Evolutionary conservation across 2,888 invertebrate species (phyloP).

Genomic region (Helicoverpa assulta): DNA sequence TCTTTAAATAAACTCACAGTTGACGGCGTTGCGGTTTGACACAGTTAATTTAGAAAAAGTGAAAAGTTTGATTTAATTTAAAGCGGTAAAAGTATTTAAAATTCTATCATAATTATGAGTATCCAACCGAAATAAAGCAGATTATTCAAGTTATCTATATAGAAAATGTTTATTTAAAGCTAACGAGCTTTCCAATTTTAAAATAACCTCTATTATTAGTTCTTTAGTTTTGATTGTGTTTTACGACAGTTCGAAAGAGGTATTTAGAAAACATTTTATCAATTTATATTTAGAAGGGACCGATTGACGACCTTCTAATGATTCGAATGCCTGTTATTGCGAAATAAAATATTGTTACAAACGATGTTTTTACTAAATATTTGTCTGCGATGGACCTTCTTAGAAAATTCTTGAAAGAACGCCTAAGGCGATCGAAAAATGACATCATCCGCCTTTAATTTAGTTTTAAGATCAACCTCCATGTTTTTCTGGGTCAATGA

Average conservation of each 20-base stretch:
- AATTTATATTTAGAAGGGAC: slow-evolving; percentile 21
- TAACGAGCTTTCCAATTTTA: slow-evolving; percentile 58
- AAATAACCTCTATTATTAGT: slow-evolving; percentile 11
- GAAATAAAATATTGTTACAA: slow-evolving; percentile 43
- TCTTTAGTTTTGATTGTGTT: slow-evolving; percentile 17
- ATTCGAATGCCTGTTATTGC: slow-evolving; percentile 24
- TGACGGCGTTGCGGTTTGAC: no score
- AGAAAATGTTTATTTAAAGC: slow-evolving; percentile 7
- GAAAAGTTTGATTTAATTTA: no score
- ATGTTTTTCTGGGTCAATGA: slow-evolving; percentile 1
- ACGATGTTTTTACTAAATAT: slow-evolving; percentile 22
- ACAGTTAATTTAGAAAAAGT: no score
- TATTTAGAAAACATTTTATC: slow-evolving; percentile 24
- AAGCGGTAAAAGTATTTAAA: no score
- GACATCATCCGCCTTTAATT: slow-evolving; percentile 25
- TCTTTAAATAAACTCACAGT: no score
- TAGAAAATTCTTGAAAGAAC: slow-evolving; percentile 22
- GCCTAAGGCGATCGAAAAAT: slow-evolving; percentile 32
- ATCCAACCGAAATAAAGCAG: no score
- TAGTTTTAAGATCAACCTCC: slow-evolving; percentile 6
- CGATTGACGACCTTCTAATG: slow-evolving; percentile 46
- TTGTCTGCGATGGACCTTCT: slow-evolving; percentile 16
- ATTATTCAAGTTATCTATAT: no score
- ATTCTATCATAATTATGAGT: no score
- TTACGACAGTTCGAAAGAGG: background rate